Evolutionary conservation across 2,797 vertebrate genomes (phyloP).

Genomic region (Lutjanus argentimaculatus): DNA sequence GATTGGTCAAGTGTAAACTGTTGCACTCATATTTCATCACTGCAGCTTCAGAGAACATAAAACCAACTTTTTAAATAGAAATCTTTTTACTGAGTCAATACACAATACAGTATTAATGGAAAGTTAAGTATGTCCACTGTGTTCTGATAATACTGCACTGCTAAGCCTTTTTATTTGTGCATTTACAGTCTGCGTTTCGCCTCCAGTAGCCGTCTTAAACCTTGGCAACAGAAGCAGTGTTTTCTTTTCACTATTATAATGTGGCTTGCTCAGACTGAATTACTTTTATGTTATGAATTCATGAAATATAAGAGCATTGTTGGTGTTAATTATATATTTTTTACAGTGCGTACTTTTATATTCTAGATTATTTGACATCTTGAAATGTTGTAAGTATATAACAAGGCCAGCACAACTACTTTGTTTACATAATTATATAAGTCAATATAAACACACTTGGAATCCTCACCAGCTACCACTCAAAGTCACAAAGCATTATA

Average conservation of each 20-base stretch:
- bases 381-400: background rate
- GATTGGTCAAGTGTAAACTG: slow-evolving; percentile 60
- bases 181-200: background rate
- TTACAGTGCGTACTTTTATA: background rate
- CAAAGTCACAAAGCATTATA: background rate
- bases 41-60: slow-evolving; percentile 60
- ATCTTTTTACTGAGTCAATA: slow-evolving; percentile 57
- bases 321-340: background rate
- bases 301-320: background rate
- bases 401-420: background rate
- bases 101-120: slow-evolving; percentile 48
- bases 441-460: background rate
- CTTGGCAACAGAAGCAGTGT: background rate
- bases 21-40: slow-evolving; percentile 70
- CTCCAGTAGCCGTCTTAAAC: background rate
- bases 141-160: slow-evolving; percentile 20
- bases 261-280: background rate
- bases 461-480: background rate
- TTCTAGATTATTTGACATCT: background rate
- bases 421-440: background rate
- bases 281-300: background rate
- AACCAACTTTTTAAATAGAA: slow-evolving; percentile 72
- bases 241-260: background rate
- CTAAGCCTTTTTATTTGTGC: slow-evolving; percentile 24
- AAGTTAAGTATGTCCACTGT: slow-evolving; percentile 37